Evolutionary conservation across 2,888 invertebrate genomes (phyloP), one percentile per base, ranked within the genome.

Genomic region (Drosophila borealis): DNA sequence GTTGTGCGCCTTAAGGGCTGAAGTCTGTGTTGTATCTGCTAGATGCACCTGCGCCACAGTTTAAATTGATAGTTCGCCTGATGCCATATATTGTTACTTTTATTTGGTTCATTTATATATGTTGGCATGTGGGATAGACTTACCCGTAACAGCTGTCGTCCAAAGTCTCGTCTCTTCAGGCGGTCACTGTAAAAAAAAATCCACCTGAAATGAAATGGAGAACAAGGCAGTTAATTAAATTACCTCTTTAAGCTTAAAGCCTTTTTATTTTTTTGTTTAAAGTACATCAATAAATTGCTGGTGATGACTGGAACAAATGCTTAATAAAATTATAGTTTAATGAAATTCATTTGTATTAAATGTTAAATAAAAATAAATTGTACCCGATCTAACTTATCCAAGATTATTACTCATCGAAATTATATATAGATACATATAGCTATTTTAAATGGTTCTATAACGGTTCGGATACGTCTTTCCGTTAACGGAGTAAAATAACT

Each of bases 21-120:
- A 21, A 19, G 42, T 36, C 36, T 41, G 55, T 25, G 13, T 49
- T 44, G 44, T 48, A 55, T 53, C 51, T 51, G 21, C 39, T 4
- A 63, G 68, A 71, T 88, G 87, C 83, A 84, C 78, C 83, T 88
- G 83, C 78, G 75, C 34, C 84, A 53, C 63, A 67, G 42, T 72
- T 75, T 73, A 80, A 86, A 80, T 83, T 83, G 78, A 75, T 80
- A 88, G 83, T 80, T 80, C 45, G 41, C 42, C 59, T 37, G 57
- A 34, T 60, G 50, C 9, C 74, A 76, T 86, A 69, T 88, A 79
- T 76, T 69, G 68, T 67, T 36, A 36, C 56, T 17, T 51, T 65
- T 33, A 39, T 68, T 63, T 65, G 51, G 49, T 36, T 51, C 49
- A 51, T 36, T 51, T 53, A 29, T 55, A 45, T 60, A 55, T 57